Conservation (phyloP, 2,888 invertebrate species). For the Ferrisia virgata region DNA sequence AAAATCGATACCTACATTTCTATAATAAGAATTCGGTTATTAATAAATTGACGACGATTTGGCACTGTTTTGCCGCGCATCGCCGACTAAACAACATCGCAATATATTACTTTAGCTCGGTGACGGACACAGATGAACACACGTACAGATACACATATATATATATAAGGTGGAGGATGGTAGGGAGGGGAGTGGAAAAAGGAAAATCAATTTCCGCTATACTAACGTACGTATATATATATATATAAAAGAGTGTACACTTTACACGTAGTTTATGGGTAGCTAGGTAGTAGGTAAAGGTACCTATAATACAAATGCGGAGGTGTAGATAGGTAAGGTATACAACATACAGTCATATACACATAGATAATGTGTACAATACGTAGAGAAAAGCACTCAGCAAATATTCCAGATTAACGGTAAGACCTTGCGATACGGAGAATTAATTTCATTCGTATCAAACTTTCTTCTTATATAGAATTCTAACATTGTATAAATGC, state of each 20-base stretch:
- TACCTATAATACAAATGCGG: too few relatives aligned
- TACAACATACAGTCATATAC: too few relatives aligned
- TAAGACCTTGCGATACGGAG: background rate
- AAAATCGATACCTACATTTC: background rate
- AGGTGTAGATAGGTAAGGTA: too few relatives aligned
- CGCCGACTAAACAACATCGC: background rate
- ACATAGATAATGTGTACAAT: too few relatives aligned
- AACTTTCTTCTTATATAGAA: background rate
- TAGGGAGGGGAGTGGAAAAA: background rate
- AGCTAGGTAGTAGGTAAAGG: too few relatives aligned
- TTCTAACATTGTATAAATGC: background rate
- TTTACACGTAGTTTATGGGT: too few relatives aligned
- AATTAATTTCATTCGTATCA: background rate
- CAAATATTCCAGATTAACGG: background rate
- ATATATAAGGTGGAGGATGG: background rate
- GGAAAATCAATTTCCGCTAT: background rate
- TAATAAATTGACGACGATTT: slow-evolving; percentile 2
- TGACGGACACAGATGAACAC: background rate
- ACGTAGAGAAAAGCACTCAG: background rate
- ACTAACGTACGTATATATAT: too few relatives aligned
- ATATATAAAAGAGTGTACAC: too few relatives aligned
- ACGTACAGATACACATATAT: background rate
- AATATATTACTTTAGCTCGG: background rate
- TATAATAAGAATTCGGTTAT: background rate
- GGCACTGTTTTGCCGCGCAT: slow-evolving; percentile 1